Conservation (phyloP, 2,113 vertebrate genomes). For the Dunckerocampus dactyliophorus region DNA sequence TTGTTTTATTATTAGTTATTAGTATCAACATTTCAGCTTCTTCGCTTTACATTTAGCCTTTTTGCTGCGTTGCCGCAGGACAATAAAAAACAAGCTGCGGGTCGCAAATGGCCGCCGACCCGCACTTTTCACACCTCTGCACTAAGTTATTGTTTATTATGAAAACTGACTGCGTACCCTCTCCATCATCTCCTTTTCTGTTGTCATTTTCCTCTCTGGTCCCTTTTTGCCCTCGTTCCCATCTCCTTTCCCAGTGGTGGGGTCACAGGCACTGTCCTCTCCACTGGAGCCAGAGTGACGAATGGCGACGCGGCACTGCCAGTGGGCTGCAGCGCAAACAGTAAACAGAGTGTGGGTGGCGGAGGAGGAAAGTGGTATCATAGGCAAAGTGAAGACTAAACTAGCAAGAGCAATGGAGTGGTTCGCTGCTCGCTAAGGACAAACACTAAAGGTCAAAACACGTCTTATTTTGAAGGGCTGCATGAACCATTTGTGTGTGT, state of each 20-base stretch:
- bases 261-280: conserved; percentile 57
- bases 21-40: too few species aligned
- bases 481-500: conserved; percentile 10
- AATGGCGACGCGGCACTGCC: conserved; percentile 48
- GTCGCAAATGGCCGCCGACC: too few species aligned
- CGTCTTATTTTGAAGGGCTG: conserved; percentile 22
- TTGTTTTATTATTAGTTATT: too few species aligned
- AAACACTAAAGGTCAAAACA: conserved; percentile 35
- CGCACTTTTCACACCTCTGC: conserved; percentile 5
- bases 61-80: too few species aligned
- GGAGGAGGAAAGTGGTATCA: conserved; percentile 30
- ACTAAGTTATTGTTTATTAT: background rate
- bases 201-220: background rate
- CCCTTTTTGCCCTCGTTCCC: conserved; percentile 9
- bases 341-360: conserved; percentile 45
- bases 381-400: conserved; percentile 41
- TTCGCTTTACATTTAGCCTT: too few species aligned
- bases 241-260: conserved; percentile 40
- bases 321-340: conserved; percentile 43
- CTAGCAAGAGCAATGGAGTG: conserved; percentile 11
- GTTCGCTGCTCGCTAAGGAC: conserved; percentile 12
- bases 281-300: conserved; percentile 52
- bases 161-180: background rate
- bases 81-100: too few species aligned
- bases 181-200: background rate